Conservation (phyloP, 2,888 invertebrate species). For the Xylophagus ater region DNA sequence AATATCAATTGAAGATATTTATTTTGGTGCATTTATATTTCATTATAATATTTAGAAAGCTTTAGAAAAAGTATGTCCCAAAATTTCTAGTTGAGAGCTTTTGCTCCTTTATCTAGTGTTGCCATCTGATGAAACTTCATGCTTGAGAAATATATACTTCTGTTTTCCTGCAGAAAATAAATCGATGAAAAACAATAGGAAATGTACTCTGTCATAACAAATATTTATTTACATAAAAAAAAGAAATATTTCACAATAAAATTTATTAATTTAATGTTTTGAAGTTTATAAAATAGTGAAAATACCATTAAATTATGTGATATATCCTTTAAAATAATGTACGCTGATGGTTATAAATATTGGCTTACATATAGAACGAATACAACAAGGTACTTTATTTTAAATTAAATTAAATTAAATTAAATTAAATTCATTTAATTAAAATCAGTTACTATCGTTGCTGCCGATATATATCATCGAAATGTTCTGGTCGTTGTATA, state of each 20-base stretch:
- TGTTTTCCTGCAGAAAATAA: no score
- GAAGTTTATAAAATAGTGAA: background rate
- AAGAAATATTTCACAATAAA: background rate
- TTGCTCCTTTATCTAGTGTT: no score
- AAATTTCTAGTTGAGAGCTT: no score
- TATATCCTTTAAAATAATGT: conserved; percentile 20
- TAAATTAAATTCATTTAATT: background rate
- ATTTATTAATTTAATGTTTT: background rate
- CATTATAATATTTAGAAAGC: no score
- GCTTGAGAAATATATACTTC: no score
- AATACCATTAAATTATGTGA: background rate
- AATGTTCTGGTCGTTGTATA: conserved; percentile 23
- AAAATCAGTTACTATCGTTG: conserved; percentile 24
- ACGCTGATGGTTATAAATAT: conserved; percentile 24
- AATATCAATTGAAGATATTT: no score
- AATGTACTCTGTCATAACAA: background rate
- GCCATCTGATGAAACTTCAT: no score
- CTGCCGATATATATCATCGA: conserved; percentile 22
- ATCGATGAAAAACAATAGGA: no score
- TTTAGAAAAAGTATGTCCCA: no score
- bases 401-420: background rate
- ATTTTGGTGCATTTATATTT: no score
- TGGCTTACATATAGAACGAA: conserved; percentile 25
- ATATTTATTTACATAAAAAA: conserved; percentile 4
- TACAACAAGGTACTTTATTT: conserved; percentile 18